Conservation (phyloP, 2,888 invertebrate genomes). For the Himalopsyche japonica region DNA sequence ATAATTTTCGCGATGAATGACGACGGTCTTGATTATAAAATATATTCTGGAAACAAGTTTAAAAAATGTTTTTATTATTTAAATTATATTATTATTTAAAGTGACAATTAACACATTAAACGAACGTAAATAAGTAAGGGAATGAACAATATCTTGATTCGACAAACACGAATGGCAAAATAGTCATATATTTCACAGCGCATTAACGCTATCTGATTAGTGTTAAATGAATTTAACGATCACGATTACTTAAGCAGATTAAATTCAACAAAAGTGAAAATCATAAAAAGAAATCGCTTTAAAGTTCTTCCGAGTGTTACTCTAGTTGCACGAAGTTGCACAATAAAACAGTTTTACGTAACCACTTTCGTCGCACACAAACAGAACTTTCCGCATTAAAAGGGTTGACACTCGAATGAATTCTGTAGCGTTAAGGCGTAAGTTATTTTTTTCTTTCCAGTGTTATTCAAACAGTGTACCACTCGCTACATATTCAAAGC, state of each 20-base stretch:
- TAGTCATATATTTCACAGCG: not conserved
- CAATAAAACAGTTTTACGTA: not conserved
- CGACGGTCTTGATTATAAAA: too few relatives aligned
- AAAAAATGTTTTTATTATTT: too few relatives aligned
- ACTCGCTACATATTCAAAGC: too few relatives aligned
- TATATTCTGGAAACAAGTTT: too few relatives aligned
- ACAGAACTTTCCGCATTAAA: not conserved
- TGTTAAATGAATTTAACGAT: not conserved
- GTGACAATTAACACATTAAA: too few relatives aligned
- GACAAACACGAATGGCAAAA: not conserved
- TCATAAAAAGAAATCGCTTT: not conserved
- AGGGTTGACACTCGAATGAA: too few relatives aligned
- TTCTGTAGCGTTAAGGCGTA: too few relatives aligned
- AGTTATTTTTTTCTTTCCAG: too few relatives aligned
- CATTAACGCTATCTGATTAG: not conserved
- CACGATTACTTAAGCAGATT: not conserved
- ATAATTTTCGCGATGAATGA: too few relatives aligned
- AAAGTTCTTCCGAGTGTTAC: not conserved
- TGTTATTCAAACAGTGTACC: too few relatives aligned
- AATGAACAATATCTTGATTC: not conserved
- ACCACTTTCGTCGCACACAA: not conserved
- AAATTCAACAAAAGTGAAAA: not conserved
- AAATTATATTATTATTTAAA: too few relatives aligned
- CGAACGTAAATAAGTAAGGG: too few relatives aligned
- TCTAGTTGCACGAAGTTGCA: not conserved